Evolutionary conservation across 2,113 vertebrate genomes (phyloP).

Genomic region (Daphoenositta chrysoptera): DNA sequence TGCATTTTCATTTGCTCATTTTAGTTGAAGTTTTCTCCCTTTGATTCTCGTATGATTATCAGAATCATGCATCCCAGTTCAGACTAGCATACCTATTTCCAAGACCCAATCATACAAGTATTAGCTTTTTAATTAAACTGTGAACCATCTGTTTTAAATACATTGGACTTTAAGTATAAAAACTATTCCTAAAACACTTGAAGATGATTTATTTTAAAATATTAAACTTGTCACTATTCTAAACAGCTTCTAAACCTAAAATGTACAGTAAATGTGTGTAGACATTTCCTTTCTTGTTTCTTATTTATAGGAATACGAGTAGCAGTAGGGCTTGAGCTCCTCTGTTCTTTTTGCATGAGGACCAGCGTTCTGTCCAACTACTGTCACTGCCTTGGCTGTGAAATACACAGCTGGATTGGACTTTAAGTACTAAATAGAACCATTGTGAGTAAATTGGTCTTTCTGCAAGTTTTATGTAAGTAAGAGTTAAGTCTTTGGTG

Average conservation of each 20-base stretch:
- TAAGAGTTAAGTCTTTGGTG: conserved; percentile 68
- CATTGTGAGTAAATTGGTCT: conserved; percentile 44
- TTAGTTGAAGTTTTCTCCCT: background rate
- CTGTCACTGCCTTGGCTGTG: background rate
- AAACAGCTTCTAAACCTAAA: background rate
- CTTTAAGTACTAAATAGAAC: background rate
- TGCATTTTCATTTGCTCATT: background rate
- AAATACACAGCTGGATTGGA: background rate
- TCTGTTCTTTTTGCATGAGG: background rate
- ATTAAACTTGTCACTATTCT: background rate
- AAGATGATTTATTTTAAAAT: background rate
- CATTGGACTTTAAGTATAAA: background rate
- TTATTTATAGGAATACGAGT: background rate
- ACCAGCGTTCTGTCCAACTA: background rate
- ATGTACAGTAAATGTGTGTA: background rate
- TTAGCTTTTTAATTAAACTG: background rate
- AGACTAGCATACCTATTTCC: background rate
- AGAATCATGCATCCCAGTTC: background rate
- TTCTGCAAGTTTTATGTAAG: conserved; percentile 51
- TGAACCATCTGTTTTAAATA: background rate
- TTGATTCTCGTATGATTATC: background rate
- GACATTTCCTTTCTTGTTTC: background rate
- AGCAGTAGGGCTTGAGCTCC: background rate
- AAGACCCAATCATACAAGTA: background rate
- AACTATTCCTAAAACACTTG: background rate